A percentile compares a stretch with the other conserved stretches of the same genome.
Conservation (phyloP, 2,888 invertebrate genomes). For the Parnassius smintheus region DNA sequence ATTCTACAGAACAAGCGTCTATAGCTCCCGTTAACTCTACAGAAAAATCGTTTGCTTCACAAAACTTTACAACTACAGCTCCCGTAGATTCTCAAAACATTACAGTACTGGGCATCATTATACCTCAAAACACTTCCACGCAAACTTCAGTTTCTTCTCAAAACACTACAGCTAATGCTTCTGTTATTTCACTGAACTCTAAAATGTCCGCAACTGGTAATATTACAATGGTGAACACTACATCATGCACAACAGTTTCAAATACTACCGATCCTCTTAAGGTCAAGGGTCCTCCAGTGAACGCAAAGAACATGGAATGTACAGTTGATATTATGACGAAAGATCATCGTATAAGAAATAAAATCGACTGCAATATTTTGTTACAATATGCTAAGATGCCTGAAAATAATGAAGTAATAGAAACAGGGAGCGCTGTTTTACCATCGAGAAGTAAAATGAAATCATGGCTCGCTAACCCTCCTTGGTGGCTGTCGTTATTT, state of each 20-base stretch:
- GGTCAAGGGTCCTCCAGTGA: conserved; percentile 51
- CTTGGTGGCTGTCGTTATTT: conserved; percentile 71
- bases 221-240: conserved; percentile 38
- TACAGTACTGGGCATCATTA: not conserved
- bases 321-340: conserved; percentile 58
- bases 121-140: conserved; percentile 3
- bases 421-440: conserved; percentile 39
- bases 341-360: conserved; percentile 44
- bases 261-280: conserved; percentile 54
- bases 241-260: conserved; percentile 46
- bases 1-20: conserved; percentile 1
- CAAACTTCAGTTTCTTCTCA: not conserved
- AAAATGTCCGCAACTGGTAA: not conserved
- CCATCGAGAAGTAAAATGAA: conserved; percentile 58
- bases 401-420: conserved; percentile 43
- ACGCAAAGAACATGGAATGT: conserved; percentile 53
- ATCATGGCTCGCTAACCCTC: conserved; percentile 62
- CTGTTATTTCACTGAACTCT: not conserved
- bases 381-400: conserved; percentile 60
- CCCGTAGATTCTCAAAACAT: conserved; percentile 30
- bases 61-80: not conserved
- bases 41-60: not conserved
- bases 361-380: conserved; percentile 56
- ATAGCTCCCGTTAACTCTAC: not conserved
- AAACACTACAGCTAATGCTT: not conserved